phyloP scores from a whole-genome alignment of 2,888 invertebrate species.

The Vanessa cardui region DNA sequence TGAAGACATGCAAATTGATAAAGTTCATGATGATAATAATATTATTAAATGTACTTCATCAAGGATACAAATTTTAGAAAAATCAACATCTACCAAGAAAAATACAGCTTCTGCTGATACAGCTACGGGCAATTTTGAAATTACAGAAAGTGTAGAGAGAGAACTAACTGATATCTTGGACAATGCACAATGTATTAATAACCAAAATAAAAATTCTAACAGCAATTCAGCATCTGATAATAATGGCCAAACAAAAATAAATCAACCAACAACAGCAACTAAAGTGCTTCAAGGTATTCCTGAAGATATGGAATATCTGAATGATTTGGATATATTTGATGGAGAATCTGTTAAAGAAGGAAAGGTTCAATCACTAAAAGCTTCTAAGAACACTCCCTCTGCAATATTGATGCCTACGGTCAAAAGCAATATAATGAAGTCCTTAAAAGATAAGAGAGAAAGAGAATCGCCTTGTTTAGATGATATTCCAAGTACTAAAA shows the following conservation, averaged over 20 bases:
- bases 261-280: constrained; percentile 15
- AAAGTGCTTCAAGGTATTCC: constrained; percentile 29
- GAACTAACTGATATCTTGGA: constrained; percentile 63
- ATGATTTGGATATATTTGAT: constrained; percentile 68
- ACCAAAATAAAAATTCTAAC: constrained; percentile 33
- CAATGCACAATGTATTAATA: constrained; percentile 41
- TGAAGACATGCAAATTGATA: background rate
- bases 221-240: constrained; percentile 28
- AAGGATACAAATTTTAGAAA: constrained; percentile 37
- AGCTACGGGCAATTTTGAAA: constrained; percentile 62
- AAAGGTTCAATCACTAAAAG: constrained; percentile 54
- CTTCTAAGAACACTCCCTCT: constrained; percentile 55
- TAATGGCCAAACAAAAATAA: constrained; percentile 13
- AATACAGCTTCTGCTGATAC: constrained; percentile 74
- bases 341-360: constrained; percentile 62
- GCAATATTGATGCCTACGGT: constrained; percentile 61
- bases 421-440: constrained; percentile 46
- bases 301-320: constrained; percentile 51
- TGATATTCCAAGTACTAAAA: constrained; percentile 55
- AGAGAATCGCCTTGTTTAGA: constrained; percentile 51
- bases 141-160: constrained; percentile 72
- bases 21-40: background rate
- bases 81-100: constrained; percentile 59
- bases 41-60: constrained; percentile 25
- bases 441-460: constrained; percentile 58